Percentiles rank a stretch among this genome's conserved stretches.
Evolutionary conservation across 1,140 invertebrate genomes (phyloP).

Genomic region (Idris sp.): DNA sequence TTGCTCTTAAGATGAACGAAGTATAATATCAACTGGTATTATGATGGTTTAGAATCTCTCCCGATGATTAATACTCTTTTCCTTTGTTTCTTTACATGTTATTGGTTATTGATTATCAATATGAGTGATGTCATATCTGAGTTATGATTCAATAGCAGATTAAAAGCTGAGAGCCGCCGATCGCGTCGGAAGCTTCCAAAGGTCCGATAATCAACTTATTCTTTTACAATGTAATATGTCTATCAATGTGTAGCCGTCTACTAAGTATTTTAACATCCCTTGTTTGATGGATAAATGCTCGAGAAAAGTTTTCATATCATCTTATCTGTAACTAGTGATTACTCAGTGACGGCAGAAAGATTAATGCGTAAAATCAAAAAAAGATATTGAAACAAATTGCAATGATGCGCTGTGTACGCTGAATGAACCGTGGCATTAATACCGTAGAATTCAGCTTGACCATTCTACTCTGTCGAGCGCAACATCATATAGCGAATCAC

Average conservation of each 20-base stretch:
- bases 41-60: too few relatives aligned
- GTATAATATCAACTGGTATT: too few relatives aligned
- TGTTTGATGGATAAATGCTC: constrained; percentile 25
- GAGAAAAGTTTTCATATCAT: constrained; percentile 62
- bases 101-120: constrained; percentile 26
- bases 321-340: constrained; percentile 64
- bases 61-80: too few relatives aligned
- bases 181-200: too few relatives aligned
- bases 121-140: constrained; percentile 37
- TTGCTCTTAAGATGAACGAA: too few relatives aligned
- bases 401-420: too few relatives aligned
- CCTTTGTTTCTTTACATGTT: background rate
- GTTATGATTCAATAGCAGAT: constrained; percentile 39
- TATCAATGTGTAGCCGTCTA: too few relatives aligned
- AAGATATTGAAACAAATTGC: too few relatives aligned
- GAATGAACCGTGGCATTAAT: too few relatives aligned
- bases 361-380: constrained; percentile 57
- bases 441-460: too few relatives aligned
- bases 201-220: constrained; percentile 43
- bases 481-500: too few relatives aligned
- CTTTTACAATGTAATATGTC: constrained; percentile 45
- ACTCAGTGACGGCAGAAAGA: constrained; percentile 63
- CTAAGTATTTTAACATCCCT: constrained; percentile 54
- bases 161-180: constrained; percentile 23
- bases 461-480: too few relatives aligned